These are phyloP conservation scores for Bombus confusus DNA, from an alignment of 1,140 invertebrate genomes.

Conservation along the genomic window DNA sequence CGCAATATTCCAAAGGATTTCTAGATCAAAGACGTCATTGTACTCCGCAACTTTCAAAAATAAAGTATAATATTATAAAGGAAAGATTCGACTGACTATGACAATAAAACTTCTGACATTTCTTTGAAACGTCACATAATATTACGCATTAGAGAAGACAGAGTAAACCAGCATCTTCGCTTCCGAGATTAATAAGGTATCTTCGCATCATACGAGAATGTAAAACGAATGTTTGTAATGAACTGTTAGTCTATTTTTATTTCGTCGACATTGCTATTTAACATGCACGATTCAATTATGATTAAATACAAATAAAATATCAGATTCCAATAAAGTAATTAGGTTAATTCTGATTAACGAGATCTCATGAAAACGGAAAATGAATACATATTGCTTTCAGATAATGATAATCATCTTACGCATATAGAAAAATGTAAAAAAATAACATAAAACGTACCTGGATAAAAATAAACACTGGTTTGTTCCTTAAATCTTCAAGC, in stretches of 20 bases:
- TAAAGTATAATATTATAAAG: background rate
- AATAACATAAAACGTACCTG: too few relatives aligned
- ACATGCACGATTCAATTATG: background rate
- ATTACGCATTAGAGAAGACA: background rate
- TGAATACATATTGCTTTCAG: too few relatives aligned
- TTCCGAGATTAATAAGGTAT: background rate
- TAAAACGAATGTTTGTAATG: too few relatives aligned
- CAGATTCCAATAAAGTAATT: background rate
- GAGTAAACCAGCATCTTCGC: background rate
- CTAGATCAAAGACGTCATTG: background rate
- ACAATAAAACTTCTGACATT: background rate
- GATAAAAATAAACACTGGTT: too few relatives aligned
- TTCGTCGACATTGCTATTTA: too few relatives aligned
- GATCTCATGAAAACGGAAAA: too few relatives aligned
- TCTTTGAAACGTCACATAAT: background rate
- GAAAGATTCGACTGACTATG: background rate
- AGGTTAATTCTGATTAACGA: background rate
- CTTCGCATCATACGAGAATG: background rate
- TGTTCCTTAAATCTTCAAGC: too few relatives aligned
- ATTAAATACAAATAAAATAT: background rate
- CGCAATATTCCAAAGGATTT: background rate
- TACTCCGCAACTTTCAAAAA: background rate
- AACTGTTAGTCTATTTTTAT: too few relatives aligned
- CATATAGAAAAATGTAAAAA: too few relatives aligned
- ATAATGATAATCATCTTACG: too few relatives aligned